Evolutionary conservation across 2,797 vertebrate genomes (phyloP).

Genomic region (Oceanodroma leucorhoa): DNA sequence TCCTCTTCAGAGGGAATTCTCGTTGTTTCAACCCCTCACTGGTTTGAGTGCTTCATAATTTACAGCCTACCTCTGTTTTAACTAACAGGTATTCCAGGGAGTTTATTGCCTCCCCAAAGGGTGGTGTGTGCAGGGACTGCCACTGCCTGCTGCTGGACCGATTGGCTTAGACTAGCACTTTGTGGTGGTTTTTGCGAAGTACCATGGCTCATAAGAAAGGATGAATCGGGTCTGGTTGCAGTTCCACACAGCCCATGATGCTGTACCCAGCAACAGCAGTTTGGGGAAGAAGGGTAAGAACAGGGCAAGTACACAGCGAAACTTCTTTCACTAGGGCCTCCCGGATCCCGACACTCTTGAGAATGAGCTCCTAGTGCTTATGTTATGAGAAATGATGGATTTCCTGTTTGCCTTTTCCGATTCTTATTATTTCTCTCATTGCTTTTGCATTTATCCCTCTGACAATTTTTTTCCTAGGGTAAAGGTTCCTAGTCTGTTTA

Average conservation of each 20-base stretch:
- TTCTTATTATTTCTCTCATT: background rate
- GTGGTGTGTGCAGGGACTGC: rapidly evolving
- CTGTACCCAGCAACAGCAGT: background rate
- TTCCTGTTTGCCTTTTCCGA: background rate
- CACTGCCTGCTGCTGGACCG: slow-evolving; percentile 42
- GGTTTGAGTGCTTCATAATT: background rate
- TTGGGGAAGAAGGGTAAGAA: background rate
- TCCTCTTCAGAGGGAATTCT: background rate
- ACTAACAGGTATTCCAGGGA: background rate
- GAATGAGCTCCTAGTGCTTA: background rate
- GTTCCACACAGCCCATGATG: background rate
- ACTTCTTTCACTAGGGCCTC: background rate
- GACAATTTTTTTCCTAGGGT: background rate
- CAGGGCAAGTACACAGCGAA: background rate
- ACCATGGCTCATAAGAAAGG: background rate
- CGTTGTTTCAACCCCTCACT: background rate
- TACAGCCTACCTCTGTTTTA: background rate
- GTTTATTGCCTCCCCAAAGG: background rate
- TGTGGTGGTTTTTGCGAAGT: background rate
- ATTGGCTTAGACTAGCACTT: background rate
- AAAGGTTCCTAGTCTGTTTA: background rate
- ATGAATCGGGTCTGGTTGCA: background rate
- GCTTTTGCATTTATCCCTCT: background rate
- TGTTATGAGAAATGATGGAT: background rate
- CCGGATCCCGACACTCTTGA: background rate